Conservation (phyloP, 2,797 vertebrate genomes). For the Lithobates pipiens region DNA sequence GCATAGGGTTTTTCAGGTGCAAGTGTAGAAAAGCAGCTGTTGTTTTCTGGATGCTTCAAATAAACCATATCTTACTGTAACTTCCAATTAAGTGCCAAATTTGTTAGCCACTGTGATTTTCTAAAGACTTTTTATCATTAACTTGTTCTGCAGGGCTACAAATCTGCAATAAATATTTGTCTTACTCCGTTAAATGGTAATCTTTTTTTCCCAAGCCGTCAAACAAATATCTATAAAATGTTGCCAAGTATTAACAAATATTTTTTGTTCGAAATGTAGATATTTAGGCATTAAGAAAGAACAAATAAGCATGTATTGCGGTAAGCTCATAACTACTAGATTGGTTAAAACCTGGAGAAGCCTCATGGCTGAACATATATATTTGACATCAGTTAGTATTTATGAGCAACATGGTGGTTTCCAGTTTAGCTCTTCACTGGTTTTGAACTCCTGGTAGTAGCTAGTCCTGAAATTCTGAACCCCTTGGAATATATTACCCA, state of each 20-base stretch:
- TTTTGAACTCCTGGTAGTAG: too few species aligned
- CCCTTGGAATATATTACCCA: too few species aligned
- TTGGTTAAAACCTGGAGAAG: too few species aligned
- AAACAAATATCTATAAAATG: not conserved
- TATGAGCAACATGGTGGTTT: too few species aligned
- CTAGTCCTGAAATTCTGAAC: too few species aligned
- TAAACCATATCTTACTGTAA: not conserved
- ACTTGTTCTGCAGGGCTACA: not conserved
- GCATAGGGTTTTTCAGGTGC: conserved; percentile 12
- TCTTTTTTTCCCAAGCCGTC: not conserved
- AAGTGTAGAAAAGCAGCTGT: not conserved
- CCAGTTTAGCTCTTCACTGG: too few species aligned
- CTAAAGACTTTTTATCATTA: not conserved
- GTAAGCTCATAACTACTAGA: too few species aligned
- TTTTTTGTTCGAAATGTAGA: too few species aligned
- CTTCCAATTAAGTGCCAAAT: not conserved
- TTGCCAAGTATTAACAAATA: not conserved
- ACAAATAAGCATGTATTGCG: too few species aligned
- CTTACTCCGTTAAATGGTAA: not conserved
- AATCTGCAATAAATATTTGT: not conserved
- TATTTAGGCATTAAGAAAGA: too few species aligned
- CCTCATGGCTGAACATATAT: too few species aligned
- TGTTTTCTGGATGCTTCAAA: not conserved
- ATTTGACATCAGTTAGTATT: too few species aligned
- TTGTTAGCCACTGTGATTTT: not conserved